Evolutionary conservation across 2,113 vertebrate genomes (phyloP), one percentile per base, ranked within the genome.

Genomic region (Mesocricetus auratus): DNA sequence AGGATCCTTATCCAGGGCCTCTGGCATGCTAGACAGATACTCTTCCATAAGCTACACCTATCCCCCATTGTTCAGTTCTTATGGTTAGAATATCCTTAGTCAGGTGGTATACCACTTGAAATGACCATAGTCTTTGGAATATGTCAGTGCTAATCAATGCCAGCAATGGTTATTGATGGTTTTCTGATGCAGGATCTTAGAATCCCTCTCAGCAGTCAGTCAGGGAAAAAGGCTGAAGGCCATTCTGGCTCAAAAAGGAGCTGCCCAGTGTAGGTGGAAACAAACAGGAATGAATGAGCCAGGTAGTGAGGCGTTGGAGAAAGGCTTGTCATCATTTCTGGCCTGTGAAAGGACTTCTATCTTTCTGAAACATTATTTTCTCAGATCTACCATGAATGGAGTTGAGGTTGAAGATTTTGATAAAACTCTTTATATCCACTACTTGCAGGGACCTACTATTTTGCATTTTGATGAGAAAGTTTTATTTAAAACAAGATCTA

Each of bases 401-500:
- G 26, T 83, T 94, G 19, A 95, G 58, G 6, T 75, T 90, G 42
- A 85, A 86, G 26, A 86, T 91, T 64, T 71, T 94, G 53, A 75
- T 89, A 77, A 86, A 81, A 85, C 11, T 88, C 42, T 95, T 86
- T 13, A 73, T 10, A 47, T 91, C 94, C n/a, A 77, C 42, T 91
- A 17, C 12, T 39, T 93, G 24, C 10, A 82, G 50, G 77, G 77
- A 93, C 79, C 50, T 90, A 64, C 6, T 92, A 47, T 78, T 83
- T 95, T 91, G n/a, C 58, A 75, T 95, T 91, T 92, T 81, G 21
- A 39, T 94, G 89, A 81, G 56, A 15, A 71, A 58, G 33, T 90
- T 97, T 95, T 29, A 69, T 79, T 95, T 96, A 90, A 83, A 94
- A 83, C 36, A 89, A 66, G 60, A 78, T 31, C 42, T 33, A 68